A percentile compares a stretch with the other conserved stretches of the same genome.
These are phyloP conservation scores for Halcyon malimbica DNA, from an alignment of 2,113 vertebrate genomes.

Conservation along the genomic window DNA sequence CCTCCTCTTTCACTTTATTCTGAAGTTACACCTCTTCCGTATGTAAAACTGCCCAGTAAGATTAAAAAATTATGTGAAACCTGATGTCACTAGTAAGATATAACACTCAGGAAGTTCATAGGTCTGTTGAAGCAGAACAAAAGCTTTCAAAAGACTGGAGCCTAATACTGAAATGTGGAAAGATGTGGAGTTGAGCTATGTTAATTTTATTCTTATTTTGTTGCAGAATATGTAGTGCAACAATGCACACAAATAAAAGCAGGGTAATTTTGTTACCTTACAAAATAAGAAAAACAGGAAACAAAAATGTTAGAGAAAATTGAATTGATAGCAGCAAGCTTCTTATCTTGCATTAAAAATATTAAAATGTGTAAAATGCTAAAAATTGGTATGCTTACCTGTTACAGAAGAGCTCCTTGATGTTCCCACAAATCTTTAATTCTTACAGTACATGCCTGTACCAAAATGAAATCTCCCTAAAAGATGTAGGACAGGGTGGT, in stretches of 20 bases:
- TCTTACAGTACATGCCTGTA: neutral
- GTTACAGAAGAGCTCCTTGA: neutral
- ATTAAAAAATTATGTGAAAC: neutral
- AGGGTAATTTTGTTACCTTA: neutral
- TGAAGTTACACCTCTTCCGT: neutral
- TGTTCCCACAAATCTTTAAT: neutral
- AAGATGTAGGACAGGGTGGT: neutral
- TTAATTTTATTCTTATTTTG: neutral
- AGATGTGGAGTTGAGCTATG: neutral
- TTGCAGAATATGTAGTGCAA: neutral
- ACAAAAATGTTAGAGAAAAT: neutral
- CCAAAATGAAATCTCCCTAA: neutral
- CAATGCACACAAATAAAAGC: neutral
- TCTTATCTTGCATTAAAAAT: neutral
- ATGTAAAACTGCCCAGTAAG: neutral
- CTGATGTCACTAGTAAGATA: neutral
- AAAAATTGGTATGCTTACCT: neutral
- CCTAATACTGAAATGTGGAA: neutral
- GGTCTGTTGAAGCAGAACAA: neutral
- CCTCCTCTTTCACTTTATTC: neutral
- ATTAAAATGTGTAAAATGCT: neutral
- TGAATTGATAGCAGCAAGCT: neutral
- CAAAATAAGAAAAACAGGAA: neutral
- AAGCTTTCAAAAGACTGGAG: neutral
- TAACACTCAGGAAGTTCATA: neutral